Conservation (phyloP, 2,888 invertebrate genomes). For the Pristionchus fissidentatus region DNA sequence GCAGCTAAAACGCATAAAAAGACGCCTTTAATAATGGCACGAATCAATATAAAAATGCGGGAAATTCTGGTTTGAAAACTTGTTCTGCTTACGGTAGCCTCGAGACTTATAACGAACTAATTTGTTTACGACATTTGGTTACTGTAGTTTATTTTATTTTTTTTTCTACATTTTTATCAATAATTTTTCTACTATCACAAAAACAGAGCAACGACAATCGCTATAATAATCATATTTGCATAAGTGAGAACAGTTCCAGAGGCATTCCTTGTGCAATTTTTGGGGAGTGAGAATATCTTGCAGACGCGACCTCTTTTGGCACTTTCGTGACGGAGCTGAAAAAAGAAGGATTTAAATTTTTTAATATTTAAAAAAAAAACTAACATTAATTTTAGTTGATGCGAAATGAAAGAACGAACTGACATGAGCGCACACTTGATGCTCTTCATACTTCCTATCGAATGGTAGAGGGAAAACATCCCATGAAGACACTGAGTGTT, state of each 20-base stretch:
- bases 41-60: constrained; percentile 21
- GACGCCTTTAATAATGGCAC: not conserved
- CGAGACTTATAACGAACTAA: not conserved
- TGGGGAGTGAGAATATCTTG: constrained; percentile 12
- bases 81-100: not conserved
- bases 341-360: not conserved
- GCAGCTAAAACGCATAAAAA: not conserved
- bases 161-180: not conserved
- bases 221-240: not conserved
- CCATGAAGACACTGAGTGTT: not conserved
- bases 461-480: not conserved
- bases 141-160: not conserved
- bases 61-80: not conserved
- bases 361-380: no score
- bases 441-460: not conserved
- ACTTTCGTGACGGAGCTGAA: constrained; percentile 8
- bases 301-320: constrained; percentile 18
- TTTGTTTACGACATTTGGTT: not conserved
- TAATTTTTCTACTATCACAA: not conserved
- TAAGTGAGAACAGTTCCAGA: not conserved
- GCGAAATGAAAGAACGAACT: no score
- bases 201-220: not conserved
- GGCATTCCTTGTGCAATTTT: constrained; percentile 6
- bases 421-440: constrained; percentile 40
- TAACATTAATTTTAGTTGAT: no score